Conservation (phyloP, 2,797 vertebrate species). For the Esox masquinongy region DNA sequence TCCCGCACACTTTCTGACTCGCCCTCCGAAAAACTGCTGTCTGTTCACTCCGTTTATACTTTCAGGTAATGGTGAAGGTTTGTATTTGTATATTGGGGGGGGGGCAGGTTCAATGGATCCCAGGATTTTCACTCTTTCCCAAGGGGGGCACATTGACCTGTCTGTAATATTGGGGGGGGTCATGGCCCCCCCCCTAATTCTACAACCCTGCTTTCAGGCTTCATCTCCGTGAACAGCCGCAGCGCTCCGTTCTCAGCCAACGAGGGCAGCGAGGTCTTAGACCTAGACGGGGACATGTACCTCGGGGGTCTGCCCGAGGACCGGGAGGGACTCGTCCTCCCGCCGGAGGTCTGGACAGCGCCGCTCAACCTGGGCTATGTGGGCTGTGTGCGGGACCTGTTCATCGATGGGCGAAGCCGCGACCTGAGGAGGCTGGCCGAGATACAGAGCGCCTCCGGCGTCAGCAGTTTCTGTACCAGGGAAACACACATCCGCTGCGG, state of each 20-base stretch:
- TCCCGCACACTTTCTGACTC: no score
- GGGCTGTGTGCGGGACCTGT: constrained; percentile 91
- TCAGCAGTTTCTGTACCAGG: constrained; percentile 84
- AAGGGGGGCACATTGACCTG: no score
- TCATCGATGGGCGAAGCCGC: constrained; percentile 89
- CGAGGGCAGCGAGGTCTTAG: constrained; percentile 90
- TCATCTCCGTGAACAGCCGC: constrained; percentile 90
- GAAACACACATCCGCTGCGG: constrained; percentile 85
- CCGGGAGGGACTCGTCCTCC: constrained; percentile 76
- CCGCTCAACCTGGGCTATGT: constrained; percentile 88
- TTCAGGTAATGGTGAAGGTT: constrained; percentile 53
- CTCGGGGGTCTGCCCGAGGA: constrained; percentile 89
- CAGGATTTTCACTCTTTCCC: no score
- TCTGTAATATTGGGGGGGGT: no score
- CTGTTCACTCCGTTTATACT: no score
- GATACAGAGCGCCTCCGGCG: constrained; percentile 77
- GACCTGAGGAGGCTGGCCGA: constrained; percentile 86
- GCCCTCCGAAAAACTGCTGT: no score
- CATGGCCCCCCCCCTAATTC: no score
- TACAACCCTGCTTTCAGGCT: constrained; percentile 64
- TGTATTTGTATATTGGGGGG: no score
- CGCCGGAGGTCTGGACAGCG: constrained; percentile 90
- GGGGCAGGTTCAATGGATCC: no score
- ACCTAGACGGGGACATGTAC: constrained; percentile 90
- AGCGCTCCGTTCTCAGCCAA: constrained; percentile 87